Conservation (phyloP, 2,113 vertebrate species). For the Scopus umbretta region DNA sequence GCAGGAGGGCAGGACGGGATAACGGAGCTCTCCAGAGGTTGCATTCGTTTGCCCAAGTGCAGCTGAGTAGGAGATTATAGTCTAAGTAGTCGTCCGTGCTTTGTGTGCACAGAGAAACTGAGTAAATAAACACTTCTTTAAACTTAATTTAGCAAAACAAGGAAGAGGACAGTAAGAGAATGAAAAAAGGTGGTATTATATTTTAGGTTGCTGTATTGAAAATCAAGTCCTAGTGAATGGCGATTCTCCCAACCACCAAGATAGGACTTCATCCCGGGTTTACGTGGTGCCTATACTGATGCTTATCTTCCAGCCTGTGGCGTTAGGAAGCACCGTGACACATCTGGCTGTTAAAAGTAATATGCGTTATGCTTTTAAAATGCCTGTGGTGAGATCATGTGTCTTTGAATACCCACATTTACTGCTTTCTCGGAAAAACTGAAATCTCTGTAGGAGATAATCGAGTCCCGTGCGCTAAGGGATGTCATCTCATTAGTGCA, state of each 20-base stretch:
- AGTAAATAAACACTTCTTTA: background rate
- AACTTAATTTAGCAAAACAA: background rate
- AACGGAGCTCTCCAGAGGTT: background rate
- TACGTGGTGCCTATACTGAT: background rate
- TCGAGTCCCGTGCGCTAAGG: background rate
- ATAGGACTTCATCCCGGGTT: background rate
- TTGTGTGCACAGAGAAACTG: background rate
- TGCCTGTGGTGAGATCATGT: background rate
- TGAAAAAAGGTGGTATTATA: background rate
- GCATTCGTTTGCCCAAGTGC: background rate
- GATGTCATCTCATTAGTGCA: background rate
- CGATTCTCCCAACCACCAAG: background rate
- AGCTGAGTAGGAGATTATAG: background rate
- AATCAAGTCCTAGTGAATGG: background rate
- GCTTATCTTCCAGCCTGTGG: background rate
- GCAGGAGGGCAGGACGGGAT: background rate
- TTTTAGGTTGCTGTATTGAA: background rate
- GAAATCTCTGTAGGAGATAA: background rate
- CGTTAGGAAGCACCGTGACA: accelerated
- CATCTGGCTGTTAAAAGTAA: background rate
- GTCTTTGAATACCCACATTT: background rate
- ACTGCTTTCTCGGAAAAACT: background rate
- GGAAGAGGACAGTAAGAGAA: background rate
- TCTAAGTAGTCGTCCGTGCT: background rate
- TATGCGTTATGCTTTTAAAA: background rate